Evolutionary conservation across 2,888 invertebrate genomes (phyloP), one percentile per base, ranked within the genome.

Genomic region (Erpobdella octoculata): DNA sequence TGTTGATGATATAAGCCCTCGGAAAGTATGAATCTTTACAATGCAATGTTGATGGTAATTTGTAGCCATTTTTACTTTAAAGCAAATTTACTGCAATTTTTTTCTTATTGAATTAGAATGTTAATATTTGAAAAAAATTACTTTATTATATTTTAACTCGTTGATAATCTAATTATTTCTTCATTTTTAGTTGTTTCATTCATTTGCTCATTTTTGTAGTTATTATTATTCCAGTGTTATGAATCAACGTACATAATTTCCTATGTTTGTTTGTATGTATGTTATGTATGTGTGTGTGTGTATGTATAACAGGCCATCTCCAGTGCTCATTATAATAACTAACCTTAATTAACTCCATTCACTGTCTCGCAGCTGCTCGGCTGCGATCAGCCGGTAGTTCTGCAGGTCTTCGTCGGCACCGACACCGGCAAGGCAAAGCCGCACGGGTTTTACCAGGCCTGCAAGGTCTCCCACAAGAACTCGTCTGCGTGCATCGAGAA

Each of bases 391-490:
- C 89, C 91, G 33, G 64, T 33, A 12, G 89, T 89, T 18, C 85
- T 96, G 76, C 93, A 95, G 86, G 91, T 91, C 80, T 95, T 91
- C 82, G 93, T 95, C 80, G 95, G 94, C 46, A 92, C 91, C 25
- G 94, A 95, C 82, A 87, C 90, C 65, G 94, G 93, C 0, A 88
- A 91, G 73, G 91, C 92, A 8, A 89, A 90, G 6, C 95, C 95
- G 0, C 96, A 96, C 83, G 93, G 95, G 89, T 95, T 95, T 84
- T 96, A 96, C 85, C 94, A 95, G 83, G 93, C 95, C 2, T 95
- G 95, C 81, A 89, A 92, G 75, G 95, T 96, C 0, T 91, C 91
- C 73, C 95, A 96, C 5, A 96, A 96, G 85, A 95, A 93, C 84
- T 93, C 94, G 12, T 94, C 93, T 1, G 91, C 91, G 0, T 94